These are phyloP conservation scores for Napeogenes inachia DNA, from an alignment of 2,888 invertebrate species.

Conservation along the genomic window DNA sequence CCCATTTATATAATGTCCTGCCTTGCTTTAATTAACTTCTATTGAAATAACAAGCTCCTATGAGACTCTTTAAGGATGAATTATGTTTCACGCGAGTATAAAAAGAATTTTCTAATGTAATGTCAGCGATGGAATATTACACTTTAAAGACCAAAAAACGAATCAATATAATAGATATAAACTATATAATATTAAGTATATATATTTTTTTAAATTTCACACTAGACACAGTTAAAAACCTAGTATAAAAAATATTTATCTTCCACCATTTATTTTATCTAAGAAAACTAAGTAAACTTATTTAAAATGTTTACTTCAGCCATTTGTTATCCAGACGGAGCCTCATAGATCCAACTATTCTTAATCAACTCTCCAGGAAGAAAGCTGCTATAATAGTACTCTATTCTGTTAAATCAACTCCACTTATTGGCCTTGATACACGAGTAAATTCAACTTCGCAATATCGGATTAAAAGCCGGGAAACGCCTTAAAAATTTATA, in stretches of 20 bases:
- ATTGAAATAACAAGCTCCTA: conserved; percentile 35
- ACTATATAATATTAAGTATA: no score
- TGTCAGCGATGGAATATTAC: neutral
- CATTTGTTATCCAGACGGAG: conserved; percentile 6
- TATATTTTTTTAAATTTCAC: no score
- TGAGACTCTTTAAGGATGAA: conserved; percentile 52
- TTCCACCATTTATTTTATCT: neutral
- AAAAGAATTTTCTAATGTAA: neutral
- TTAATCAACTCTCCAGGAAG: conserved; percentile 1
- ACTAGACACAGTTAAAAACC: neutral
- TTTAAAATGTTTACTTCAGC: conserved; percentile 2
- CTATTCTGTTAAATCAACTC: neutral
- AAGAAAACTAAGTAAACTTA: neutral
- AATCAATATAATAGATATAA: neutral
- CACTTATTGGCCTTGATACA: neutral
- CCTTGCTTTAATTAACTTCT: conserved; percentile 3
- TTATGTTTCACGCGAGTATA: neutral
- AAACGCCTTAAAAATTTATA: neutral
- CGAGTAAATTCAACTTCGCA: neutral
- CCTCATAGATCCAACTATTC: conserved; percentile 5
- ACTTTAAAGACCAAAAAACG: neutral
- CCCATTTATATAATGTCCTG: conserved; percentile 5
- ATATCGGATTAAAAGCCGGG: neutral
- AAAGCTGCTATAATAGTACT: neutral
- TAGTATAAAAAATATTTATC: neutral